phyloP scores from a whole-genome alignment of 37 sponge, comb jelly and placozoan genomes.

The Oscarella lobularis region DNA sequence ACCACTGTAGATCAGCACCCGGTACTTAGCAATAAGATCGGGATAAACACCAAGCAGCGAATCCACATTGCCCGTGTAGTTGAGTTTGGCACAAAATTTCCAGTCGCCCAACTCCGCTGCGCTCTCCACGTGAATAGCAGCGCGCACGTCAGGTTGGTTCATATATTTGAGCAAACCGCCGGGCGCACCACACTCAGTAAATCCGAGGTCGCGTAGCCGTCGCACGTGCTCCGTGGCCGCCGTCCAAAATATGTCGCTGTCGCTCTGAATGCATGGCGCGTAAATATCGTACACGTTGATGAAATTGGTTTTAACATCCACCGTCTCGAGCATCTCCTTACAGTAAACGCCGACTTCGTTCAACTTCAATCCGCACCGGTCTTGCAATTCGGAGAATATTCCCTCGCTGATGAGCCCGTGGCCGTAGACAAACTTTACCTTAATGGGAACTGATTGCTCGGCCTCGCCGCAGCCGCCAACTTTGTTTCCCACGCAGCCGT shows the following conservation, averaged over 20 bases:
- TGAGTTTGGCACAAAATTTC: not conserved
- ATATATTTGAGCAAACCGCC: not conserved
- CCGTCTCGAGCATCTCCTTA: not conserved
- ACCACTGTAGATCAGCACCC: conserved; percentile 60
- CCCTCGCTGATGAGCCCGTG: not conserved
- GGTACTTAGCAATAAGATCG: conserved; percentile 19
- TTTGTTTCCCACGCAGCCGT: conserved; percentile 49
- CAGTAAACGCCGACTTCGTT: not conserved
- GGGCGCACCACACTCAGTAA: not conserved
- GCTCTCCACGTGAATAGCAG: not conserved
- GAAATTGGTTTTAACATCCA: not conserved
- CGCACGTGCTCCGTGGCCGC: not conserved
- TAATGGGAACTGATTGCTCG: not conserved
- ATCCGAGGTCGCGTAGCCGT: not conserved
- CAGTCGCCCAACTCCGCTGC: not conserved
- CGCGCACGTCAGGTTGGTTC: not conserved
- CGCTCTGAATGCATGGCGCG: not conserved
- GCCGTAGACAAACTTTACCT: not conserved
- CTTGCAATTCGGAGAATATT: not conserved
- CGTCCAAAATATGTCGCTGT: not conserved
- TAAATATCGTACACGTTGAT: not conserved
- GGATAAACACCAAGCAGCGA: not conserved
- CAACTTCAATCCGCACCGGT: not conserved
- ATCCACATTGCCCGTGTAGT: not conserved
- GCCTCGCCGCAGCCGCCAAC: conserved; percentile 9